phyloP scores from a whole-genome alignment of 2,797 vertebrate species.

The Etheostoma nigrum region DNA sequence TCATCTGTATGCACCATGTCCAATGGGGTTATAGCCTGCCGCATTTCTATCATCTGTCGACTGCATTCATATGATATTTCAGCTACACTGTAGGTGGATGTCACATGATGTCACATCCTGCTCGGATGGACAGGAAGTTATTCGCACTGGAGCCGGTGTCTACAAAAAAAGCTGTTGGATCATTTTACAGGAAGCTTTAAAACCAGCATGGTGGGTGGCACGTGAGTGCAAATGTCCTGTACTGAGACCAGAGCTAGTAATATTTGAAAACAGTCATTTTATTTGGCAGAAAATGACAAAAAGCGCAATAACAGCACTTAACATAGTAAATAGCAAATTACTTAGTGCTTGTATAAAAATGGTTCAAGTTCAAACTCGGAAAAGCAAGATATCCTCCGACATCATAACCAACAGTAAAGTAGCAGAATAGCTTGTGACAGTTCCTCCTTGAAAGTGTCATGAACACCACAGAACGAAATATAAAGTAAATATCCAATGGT shows the following conservation, averaged over 20 bases:
- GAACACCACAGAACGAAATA: not conserved
- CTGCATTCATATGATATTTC: slow-evolving; percentile 41
- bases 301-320: slow-evolving; percentile 34
- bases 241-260: slow-evolving; percentile 38
- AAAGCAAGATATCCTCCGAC: slow-evolving; percentile 7
- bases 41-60: slow-evolving; percentile 44
- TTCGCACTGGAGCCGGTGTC: slow-evolving; percentile 59
- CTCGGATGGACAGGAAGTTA: slow-evolving; percentile 80
- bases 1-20: slow-evolving; percentile 33
- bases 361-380: not conserved
- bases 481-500: slow-evolving; percentile 10
- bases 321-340: slow-evolving; percentile 9
- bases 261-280: slow-evolving; percentile 58
- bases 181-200: slow-evolving; percentile 78
- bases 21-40: slow-evolving; percentile 6
- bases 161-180: slow-evolving; percentile 82
- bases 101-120: slow-evolving; percentile 84
- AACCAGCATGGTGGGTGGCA: slow-evolving; percentile 57
- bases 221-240: slow-evolving; percentile 61
- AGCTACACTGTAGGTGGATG: slow-evolving; percentile 61
- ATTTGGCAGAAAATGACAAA: slow-evolving; percentile 51
- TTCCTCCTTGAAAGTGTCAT: not conserved
- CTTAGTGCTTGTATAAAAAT: slow-evolving; percentile 7
- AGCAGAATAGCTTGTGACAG: not conserved
- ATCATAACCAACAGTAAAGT: not conserved